These are phyloP conservation scores for Nasonia longicornis DNA, from an alignment of 1,140 invertebrate species.

Conservation along the genomic window DNA sequence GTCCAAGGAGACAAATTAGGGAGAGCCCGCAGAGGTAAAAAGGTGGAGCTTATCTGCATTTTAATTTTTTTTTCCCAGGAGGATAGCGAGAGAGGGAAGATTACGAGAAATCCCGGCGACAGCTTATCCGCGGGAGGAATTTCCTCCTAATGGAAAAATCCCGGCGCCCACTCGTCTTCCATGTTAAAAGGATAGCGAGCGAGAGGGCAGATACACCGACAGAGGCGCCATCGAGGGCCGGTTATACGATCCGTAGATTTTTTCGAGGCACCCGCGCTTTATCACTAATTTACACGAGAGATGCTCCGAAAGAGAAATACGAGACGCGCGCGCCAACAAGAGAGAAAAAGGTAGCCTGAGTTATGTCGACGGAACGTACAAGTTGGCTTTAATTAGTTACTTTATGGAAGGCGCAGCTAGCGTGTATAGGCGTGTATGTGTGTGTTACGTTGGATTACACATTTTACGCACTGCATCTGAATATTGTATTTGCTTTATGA, in stretches of 20 bases:
- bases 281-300: conserved; percentile 59
- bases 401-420: not conserved
- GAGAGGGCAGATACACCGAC: not conserved
- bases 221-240: conserved; percentile 25
- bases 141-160: conserved; percentile 41
- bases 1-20: conserved; percentile 35
- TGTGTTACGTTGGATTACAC: not conserved
- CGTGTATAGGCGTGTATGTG: not conserved
- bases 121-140: conserved; percentile 38
- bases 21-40: conserved; percentile 18
- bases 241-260: conserved; percentile 31
- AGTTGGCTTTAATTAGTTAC: conserved; percentile 25
- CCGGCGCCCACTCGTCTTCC: conserved; percentile 20
- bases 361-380: not conserved
- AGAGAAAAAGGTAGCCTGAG: not conserved
- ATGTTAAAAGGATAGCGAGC: conserved; percentile 20
- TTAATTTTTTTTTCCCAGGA: conserved; percentile 28
- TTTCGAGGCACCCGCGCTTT: conserved; percentile 49
- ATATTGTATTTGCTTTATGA: conserved; percentile 13
- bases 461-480: not conserved
- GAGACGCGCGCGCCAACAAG: conserved; percentile 8
- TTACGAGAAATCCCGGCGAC: conserved; percentile 36
- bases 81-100: not conserved
- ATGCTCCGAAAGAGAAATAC: conserved; percentile 42
- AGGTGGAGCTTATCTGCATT: conserved; percentile 37